A percentile compares a stretch with the other conserved stretches of the same genome.
Evolutionary conservation across 2,888 invertebrate genomes (phyloP).

Genomic region (Leptopilina drosophilae): DNA sequence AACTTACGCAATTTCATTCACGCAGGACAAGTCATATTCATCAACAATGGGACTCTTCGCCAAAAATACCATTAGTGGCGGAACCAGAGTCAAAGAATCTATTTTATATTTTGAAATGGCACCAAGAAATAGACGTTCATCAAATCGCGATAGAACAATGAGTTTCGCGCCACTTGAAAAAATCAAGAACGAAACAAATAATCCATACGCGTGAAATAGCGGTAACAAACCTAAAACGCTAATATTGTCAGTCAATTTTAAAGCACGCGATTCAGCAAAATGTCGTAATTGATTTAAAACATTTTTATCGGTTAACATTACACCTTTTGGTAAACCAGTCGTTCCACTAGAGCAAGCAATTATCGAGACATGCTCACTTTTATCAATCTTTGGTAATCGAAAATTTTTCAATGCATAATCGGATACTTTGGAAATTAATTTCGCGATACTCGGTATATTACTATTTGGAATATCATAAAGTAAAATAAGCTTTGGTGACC

Average conservation of each 20-base stretch:
- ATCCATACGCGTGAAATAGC: constrained; percentile 91
- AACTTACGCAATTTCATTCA: constrained; percentile 81
- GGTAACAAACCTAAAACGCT: constrained; percentile 78
- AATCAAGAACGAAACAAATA: constrained; percentile 82
- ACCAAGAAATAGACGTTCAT: constrained; percentile 84
- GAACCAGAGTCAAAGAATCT: constrained; percentile 82
- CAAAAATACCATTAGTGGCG: constrained; percentile 90
- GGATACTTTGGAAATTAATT: constrained; percentile 52
- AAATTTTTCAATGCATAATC: constrained; percentile 64
- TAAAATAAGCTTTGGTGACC: constrained; percentile 62
- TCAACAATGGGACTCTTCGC: constrained; percentile 88
- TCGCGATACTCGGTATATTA: constrained; percentile 67
- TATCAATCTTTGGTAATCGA: constrained; percentile 77
- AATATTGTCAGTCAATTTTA: constrained; percentile 79
- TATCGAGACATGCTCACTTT: constrained; percentile 73
- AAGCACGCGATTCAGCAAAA: not conserved
- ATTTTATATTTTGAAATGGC: constrained; percentile 84
- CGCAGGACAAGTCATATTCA: constrained; percentile 85
- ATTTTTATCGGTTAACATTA: constrained; percentile 79
- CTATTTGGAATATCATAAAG: constrained; percentile 50
- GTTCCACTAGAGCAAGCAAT: constrained; percentile 83
- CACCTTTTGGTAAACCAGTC: constrained; percentile 80
- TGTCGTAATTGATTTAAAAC: constrained; percentile 60
- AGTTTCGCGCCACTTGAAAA: constrained; percentile 80
- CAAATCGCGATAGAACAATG: constrained; percentile 83